Conservation (phyloP, 1,140 invertebrate species). For the Oryctes rhinoceros region DNA sequence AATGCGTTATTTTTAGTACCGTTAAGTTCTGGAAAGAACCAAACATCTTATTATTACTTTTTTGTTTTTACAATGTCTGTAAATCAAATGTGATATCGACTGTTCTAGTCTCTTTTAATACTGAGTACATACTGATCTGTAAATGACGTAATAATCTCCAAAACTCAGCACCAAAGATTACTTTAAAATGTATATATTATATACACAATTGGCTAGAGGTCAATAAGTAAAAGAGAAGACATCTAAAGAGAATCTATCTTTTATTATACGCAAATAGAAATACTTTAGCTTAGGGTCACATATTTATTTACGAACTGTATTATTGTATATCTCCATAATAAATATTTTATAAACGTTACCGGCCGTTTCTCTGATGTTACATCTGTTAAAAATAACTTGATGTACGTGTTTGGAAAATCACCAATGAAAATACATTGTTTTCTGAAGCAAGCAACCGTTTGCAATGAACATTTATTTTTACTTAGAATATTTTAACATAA, state of each 20-base stretch:
- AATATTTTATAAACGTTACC: conserved; percentile 26
- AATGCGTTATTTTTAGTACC: not conserved
- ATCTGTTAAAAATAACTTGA: too few species aligned
- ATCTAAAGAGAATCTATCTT: conserved; percentile 29
- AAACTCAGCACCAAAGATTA: conserved; percentile 33
- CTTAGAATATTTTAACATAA: too few species aligned
- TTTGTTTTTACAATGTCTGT: not conserved
- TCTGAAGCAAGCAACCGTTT: too few species aligned
- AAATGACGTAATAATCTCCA: not conserved
- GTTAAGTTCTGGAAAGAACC: not conserved
- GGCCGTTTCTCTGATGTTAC: not conserved
- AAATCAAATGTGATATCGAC: conserved; percentile 29
- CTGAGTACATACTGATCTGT: not conserved
- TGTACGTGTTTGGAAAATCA: too few species aligned
- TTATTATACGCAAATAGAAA: not conserved
- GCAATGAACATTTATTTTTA: too few species aligned
- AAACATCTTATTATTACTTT: not conserved
- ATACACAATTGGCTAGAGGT: not conserved
- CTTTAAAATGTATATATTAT: not conserved
- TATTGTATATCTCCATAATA: conserved; percentile 16
- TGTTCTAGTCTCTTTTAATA: conserved; percentile 29
- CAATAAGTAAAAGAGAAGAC: not conserved
- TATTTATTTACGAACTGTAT: not conserved
- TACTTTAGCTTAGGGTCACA: conserved; percentile 21
- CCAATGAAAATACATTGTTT: too few species aligned